Conservation (phyloP, 2,888 invertebrate genomes). For the Oligia latruncula region DNA sequence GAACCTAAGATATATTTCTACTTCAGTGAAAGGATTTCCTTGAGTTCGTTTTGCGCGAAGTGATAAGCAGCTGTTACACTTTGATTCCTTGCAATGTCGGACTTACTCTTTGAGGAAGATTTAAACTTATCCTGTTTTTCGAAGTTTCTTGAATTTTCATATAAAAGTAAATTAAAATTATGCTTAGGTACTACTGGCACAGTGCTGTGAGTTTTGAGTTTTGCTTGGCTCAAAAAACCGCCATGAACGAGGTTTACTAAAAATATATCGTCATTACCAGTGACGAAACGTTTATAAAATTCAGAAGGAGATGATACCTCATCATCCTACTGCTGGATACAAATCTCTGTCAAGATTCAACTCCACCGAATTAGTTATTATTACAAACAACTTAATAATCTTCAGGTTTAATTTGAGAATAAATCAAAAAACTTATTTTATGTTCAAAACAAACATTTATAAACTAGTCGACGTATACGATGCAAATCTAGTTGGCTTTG, state of each 20-base stretch:
- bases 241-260: neutral
- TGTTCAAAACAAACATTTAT: constrained; percentile 3
- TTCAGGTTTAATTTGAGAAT: neutral
- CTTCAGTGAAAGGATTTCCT: constrained; percentile 26
- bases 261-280: neutral
- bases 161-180: neutral
- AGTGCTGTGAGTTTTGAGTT: neutral
- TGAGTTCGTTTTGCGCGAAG: constrained; percentile 14
- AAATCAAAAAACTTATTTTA: neutral
- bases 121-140: constrained; percentile 1
- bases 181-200: neutral
- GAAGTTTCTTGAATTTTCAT: constrained; percentile 2
- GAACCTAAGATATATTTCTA: constrained; percentile 15
- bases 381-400: neutral
- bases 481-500: neutral
- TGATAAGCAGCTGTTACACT: constrained; percentile 43
- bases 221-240: neutral
- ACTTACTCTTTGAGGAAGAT: constrained; percentile 5
- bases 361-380: neutral
- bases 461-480: neutral
- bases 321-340: neutral
- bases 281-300: neutral
- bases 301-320: neutral
- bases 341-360: neutral
- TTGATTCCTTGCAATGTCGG: constrained; percentile 28